Evolutionary conservation across 2,113 vertebrate genomes (phyloP).

Genomic region (Anthoscopus minutus): DNA sequence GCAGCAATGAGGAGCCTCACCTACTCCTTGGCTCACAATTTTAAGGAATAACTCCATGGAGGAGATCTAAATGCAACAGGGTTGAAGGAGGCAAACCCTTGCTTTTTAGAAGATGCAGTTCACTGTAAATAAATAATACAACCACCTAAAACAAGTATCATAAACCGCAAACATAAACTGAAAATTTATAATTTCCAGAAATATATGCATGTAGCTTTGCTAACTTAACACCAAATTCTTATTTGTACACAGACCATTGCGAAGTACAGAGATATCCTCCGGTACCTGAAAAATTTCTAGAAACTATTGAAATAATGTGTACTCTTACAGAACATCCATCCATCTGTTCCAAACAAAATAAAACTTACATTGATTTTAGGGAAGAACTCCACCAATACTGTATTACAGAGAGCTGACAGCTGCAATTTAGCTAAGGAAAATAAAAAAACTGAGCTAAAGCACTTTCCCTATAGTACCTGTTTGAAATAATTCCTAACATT

Average conservation of each 20-base stretch:
- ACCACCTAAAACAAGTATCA: not conserved
- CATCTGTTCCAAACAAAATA: not conserved
- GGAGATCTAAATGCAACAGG: not conserved
- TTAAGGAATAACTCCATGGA: not conserved
- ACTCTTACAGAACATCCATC: not conserved
- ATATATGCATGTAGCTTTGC: not conserved
- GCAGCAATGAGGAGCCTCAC: not conserved
- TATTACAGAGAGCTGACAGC: not conserved
- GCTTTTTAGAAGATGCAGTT: not conserved
- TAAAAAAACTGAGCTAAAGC: not conserved
- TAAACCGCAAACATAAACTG: not conserved
- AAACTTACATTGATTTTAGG: not conserved
- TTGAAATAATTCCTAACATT: not conserved
- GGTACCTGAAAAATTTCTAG: not conserved
- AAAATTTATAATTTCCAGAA: not conserved
- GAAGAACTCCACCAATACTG: not conserved
- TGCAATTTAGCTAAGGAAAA: not conserved
- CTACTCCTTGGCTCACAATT: not conserved
- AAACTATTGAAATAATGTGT: not conserved
- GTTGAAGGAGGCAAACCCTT: not conserved
- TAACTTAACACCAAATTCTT: not conserved
- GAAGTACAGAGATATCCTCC: not conserved
- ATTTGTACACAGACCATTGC: not conserved
- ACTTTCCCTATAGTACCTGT: not conserved
- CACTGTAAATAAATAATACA: not conserved